A percentile compares a stretch with the other conserved stretches of the same genome.
phyloP scores from a whole-genome alignment of 1,140 invertebrate genomes.

The Heliconius congener region DNA sequence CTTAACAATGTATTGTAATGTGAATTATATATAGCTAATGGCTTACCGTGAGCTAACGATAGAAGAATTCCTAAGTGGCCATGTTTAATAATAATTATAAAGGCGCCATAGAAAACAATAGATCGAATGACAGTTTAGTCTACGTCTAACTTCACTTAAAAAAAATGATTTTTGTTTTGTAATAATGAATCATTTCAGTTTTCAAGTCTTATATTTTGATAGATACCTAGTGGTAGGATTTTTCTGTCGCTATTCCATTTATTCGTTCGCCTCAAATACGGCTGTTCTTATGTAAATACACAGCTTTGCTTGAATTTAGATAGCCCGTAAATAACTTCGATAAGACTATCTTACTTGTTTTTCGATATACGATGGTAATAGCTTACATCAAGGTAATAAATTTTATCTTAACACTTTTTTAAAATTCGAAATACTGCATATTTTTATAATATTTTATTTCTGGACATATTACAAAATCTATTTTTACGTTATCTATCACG shows the following conservation, averaged over 20 bases:
- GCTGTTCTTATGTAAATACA: constrained; percentile 66
- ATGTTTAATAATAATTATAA: constrained; percentile 25
- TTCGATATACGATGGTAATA: constrained; percentile 1
- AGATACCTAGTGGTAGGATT: not conserved
- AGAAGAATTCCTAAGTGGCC: constrained; percentile 30
- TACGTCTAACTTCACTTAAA: not conserved
- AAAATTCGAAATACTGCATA: not conserved
- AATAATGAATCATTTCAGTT: too few species aligned
- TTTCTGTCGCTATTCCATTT: constrained; percentile 31
- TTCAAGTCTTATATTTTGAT: too few species aligned
- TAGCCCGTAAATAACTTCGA: constrained; percentile 43
- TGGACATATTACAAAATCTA: too few species aligned
- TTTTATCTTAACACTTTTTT: not conserved
- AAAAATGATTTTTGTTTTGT: too few species aligned
- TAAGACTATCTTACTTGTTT: constrained; percentile 38
- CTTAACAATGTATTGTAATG: constrained; percentile 29
- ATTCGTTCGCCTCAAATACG: constrained; percentile 43
- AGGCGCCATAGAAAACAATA: constrained; percentile 27
- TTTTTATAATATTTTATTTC: not conserved
- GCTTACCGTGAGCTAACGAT: constrained; percentile 24
- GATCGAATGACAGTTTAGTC: constrained; percentile 10
- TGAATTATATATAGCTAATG: constrained; percentile 20
- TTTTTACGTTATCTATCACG: too few species aligned
- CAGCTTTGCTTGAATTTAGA: constrained; percentile 50
- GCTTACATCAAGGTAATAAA: not conserved